These are phyloP conservation scores for Urocyon cinereoargenteus DNA, from an alignment of 2,797 vertebrate genomes.

Conservation along the genomic window DNA sequence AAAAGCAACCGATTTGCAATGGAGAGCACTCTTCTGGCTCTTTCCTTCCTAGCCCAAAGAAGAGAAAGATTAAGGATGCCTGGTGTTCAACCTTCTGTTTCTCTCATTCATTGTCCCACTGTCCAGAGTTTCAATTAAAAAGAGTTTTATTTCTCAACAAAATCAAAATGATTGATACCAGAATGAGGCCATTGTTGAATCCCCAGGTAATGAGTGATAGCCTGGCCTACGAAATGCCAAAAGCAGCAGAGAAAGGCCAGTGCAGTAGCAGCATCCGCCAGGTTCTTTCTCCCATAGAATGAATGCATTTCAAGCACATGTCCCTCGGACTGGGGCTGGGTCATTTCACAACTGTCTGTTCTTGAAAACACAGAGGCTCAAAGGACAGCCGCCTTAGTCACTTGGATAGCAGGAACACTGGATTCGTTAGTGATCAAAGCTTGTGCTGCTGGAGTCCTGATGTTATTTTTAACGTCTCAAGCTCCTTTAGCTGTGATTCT, in stretches of 20 bases:
- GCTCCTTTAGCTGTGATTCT: slow-evolving; percentile 20
- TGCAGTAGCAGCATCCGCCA: not conserved
- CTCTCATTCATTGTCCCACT: not conserved
- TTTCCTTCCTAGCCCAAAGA: not conserved
- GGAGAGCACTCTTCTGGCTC: not conserved
- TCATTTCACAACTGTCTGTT: slow-evolving; percentile 58
- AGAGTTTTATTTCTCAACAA: slow-evolving; percentile 19
- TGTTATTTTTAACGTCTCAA: slow-evolving; percentile 65
- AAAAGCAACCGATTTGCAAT: not conserved
- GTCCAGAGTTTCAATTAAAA: not conserved
- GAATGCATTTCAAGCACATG: slow-evolving; percentile 62
- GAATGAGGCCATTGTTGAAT: slow-evolving; percentile 6
- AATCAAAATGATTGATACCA: slow-evolving; percentile 26
- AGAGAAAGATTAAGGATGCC: not conserved
- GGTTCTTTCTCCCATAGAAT: not conserved
- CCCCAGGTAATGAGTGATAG: not conserved
- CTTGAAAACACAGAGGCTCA: slow-evolving; percentile 63
- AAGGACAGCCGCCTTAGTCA: not conserved
- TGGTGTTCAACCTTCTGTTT: not conserved
- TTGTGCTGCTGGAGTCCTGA: not conserved
- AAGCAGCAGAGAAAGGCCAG: not conserved
- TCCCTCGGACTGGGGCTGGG: not conserved
- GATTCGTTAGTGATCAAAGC: slow-evolving; percentile 63
- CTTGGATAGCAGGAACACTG: not conserved
- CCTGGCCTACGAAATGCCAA: not conserved